A percentile compares a stretch with the other conserved stretches of the same genome.
These are phyloP conservation scores for Lucilia sericata DNA, from an alignment of 1,140 invertebrate species.

Conservation along the genomic window DNA sequence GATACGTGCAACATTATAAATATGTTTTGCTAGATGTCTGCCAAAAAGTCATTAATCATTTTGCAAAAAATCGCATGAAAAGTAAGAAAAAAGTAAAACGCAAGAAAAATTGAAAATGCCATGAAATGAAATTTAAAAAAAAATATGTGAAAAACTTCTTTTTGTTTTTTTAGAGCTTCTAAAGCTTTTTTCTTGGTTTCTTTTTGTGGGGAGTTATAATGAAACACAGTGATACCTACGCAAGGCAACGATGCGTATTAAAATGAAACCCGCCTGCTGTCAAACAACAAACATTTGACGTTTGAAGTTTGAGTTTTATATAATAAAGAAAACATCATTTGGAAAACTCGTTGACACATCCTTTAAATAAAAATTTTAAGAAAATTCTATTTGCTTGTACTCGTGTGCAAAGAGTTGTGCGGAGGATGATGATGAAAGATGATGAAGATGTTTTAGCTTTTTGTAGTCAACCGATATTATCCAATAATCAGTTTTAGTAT, in stretches of 20 bases:
- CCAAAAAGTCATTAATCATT: slow-evolving; percentile 36
- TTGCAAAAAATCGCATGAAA: background rate
- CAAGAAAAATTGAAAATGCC: slow-evolving; percentile 11
- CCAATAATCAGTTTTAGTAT: background rate
- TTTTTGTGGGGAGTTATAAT: background rate
- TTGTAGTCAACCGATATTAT: background rate
- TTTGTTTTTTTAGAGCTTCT: background rate
- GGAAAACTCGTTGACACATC: slow-evolving; percentile 18
- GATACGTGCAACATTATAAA: background rate
- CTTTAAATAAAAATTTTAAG: background rate
- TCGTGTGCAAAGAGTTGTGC: too few relatives aligned
- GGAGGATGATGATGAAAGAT: background rate
- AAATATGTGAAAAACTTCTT: background rate
- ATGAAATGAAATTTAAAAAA: background rate
- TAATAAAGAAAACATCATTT: background rate
- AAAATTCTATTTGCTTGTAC: background rate
- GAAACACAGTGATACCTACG: background rate
- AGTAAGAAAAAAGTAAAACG: background rate
- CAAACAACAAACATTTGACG: slow-evolving; percentile 10
- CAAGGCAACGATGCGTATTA: slow-evolving; percentile 31
- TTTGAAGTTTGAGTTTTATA: background rate
- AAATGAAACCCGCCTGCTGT: slow-evolving; percentile 23
- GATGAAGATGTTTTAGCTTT: background rate
- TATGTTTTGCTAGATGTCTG: background rate
- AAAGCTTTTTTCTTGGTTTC: background rate